Evolutionary conservation across 2,888 invertebrate genomes (phyloP), one percentile per base, ranked within the genome.

Genomic region (Epinotia nisella): DNA sequence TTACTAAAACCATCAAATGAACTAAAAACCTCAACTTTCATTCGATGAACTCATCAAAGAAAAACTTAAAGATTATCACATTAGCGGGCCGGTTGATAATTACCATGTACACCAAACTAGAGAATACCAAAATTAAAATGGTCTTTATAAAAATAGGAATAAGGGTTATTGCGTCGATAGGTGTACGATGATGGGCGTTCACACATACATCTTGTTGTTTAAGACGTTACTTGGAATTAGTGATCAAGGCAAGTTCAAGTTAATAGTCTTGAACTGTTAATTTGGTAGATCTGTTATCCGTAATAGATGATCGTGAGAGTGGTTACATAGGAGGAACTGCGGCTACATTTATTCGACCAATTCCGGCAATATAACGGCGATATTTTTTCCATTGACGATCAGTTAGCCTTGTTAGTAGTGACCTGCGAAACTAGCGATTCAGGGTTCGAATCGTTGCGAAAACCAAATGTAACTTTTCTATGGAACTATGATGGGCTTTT

Each of bases 191-290:
- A 88, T 88, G 91, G 93, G 92, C 93, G 92, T 91, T 87, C 87
- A 82, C 89, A 82, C 85, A 91, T 90, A 85, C 87, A 91, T 92
- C 91, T 91, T 90, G 90, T 88, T 89, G 90, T 90, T 86, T 91
- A 90, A 92, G 92, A 93, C 87, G 91, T 92, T 89, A 90, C 86
- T 83, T 79, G 77, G 82, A 87, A 90, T 88, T 84, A 87, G 83
- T 84, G 80, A 82, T 82, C 81, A 74, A 72, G 68, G 58, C 73
- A 78, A 83, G 80, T 82, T 81, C 76, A 80, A 82, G 82, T 85
- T 89, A 88, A 89, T 89, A 82, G 87, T 82, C 80, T 81, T 79
- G 75, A 85, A 86, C 87, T 85, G 87, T 89, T 90, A 87, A 90
- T 88, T 89, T 86, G 81, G 82, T 75, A 85, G 85, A 86, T 85